phyloP scores from a whole-genome alignment of 2,797 vertebrate genomes.

The Vipera latastei region DNA sequence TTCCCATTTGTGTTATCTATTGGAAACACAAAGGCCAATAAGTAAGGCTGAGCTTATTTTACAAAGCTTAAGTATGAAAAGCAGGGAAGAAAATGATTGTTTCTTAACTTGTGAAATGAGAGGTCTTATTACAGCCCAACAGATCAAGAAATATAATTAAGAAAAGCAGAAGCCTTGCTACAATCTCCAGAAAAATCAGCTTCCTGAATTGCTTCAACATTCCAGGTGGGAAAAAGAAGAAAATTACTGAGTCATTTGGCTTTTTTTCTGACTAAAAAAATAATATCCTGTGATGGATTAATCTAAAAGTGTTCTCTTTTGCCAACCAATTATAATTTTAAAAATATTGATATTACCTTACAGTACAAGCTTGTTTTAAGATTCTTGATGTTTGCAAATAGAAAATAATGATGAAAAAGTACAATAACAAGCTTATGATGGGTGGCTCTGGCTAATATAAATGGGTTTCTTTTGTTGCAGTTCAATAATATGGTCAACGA shows the following conservation, averaged over 20 bases:
- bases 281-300: constrained; percentile 18
- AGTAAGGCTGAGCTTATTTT: neutral
- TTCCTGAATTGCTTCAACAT: neutral
- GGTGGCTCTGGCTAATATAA: neutral
- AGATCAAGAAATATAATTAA: constrained; percentile 3
- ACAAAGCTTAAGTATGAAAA: neutral
- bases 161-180: neutral
- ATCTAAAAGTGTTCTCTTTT: constrained; percentile 29
- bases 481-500: neutral
- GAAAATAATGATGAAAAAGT: constrained; percentile 18
- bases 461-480: neutral
- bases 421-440: constrained; percentile 33
- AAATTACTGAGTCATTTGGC: constrained; percentile 32
- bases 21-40: constrained; percentile 3
- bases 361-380: neutral
- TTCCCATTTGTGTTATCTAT: neutral
- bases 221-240: neutral
- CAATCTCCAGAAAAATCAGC: neutral
- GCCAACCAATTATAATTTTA: constrained; percentile 35
- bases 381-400: neutral
- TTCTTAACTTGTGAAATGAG: neutral
- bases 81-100: neutral
- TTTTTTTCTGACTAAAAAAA: constrained; percentile 24
- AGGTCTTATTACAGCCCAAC: neutral
- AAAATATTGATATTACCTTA: neutral